phyloP scores from a whole-genome alignment of 2,113 vertebrate genomes.

The Pagrus major region DNA sequence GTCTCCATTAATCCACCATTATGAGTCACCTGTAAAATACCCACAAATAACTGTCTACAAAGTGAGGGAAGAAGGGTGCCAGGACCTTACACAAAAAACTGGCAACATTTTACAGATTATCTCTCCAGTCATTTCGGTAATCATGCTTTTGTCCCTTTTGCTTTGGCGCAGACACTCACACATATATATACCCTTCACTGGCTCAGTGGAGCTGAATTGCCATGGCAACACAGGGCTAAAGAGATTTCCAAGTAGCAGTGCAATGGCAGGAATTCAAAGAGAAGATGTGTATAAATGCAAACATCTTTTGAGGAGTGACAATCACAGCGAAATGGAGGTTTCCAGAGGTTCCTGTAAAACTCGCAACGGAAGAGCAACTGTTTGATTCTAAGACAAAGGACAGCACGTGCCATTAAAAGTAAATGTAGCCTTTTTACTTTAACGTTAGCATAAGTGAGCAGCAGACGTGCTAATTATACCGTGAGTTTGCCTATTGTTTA shows the following conservation, averaged over 20 bases:
- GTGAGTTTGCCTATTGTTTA: conserved; percentile 5
- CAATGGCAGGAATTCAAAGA: conserved; percentile 55
- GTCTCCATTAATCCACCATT: conserved; percentile 57
- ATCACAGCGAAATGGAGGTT: conserved; percentile 30
- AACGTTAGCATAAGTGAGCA: conserved; percentile 14
- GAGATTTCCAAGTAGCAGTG: conserved; percentile 58
- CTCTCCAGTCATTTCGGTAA: conserved; percentile 53
- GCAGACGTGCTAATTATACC: background rate
- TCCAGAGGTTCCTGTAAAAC: conserved; percentile 3
- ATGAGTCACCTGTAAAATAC: conserved; percentile 51
- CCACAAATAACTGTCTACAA: conserved; percentile 37
- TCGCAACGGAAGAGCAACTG: conserved; percentile 12
- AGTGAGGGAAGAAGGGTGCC: conserved; percentile 21
- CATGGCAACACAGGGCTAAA: conserved; percentile 75
- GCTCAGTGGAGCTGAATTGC: conserved; percentile 62
- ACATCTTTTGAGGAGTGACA: conserved; percentile 25
- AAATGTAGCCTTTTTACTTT: background rate
- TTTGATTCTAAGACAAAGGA: conserved; percentile 15
- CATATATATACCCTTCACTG: conserved; percentile 42
- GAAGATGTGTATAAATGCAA: conserved; percentile 44
- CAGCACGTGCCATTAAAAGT: background rate
- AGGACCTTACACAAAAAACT: conserved; percentile 17
- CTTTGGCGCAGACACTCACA: conserved; percentile 43
- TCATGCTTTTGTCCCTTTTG: conserved; percentile 48
- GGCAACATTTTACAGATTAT: conserved; percentile 49